Evolutionary conservation across 2,113 vertebrate genomes (phyloP).

Genomic region (Saccopteryx leptura): DNA sequence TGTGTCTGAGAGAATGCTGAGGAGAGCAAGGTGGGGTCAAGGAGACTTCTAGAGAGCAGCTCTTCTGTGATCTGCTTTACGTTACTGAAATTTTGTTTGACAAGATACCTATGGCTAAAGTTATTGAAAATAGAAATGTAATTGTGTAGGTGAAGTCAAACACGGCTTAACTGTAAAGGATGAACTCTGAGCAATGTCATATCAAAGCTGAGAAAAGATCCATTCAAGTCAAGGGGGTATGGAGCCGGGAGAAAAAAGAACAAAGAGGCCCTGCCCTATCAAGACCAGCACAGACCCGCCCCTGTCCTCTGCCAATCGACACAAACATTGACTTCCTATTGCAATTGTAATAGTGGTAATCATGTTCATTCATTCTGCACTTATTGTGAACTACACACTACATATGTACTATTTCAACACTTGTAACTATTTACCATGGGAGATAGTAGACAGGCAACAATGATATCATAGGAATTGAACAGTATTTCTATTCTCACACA

Average conservation of each 20-base stretch:
- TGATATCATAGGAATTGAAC: not conserved
- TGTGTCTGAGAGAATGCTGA: not conserved
- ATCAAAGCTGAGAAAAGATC: not conserved
- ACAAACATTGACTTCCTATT: not conserved
- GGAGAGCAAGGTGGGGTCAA: not conserved
- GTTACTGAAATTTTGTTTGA: not conserved
- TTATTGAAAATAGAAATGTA: conserved; percentile 44
- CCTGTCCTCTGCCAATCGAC: not conserved
- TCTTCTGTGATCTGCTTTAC: not conserved
- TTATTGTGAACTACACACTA: not conserved
- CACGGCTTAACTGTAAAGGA: not conserved
- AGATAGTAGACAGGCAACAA: not conserved
- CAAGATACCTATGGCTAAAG: not conserved
- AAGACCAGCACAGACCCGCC: not conserved
- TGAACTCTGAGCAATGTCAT: not conserved
- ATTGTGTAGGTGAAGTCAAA: conserved; percentile 8
- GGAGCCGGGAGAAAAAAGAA: not conserved
- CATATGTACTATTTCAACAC: not conserved
- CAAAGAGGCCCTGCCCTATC: not conserved
- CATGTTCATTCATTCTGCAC: not conserved
- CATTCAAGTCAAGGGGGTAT: not conserved
- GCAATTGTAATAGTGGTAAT: not conserved
- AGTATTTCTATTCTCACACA: not conserved
- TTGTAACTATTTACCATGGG: not conserved
- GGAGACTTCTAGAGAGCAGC: not conserved